Evolutionary conservation across 2,888 invertebrate species (phyloP).

Genomic region (Agrenia bidenticulata): DNA sequence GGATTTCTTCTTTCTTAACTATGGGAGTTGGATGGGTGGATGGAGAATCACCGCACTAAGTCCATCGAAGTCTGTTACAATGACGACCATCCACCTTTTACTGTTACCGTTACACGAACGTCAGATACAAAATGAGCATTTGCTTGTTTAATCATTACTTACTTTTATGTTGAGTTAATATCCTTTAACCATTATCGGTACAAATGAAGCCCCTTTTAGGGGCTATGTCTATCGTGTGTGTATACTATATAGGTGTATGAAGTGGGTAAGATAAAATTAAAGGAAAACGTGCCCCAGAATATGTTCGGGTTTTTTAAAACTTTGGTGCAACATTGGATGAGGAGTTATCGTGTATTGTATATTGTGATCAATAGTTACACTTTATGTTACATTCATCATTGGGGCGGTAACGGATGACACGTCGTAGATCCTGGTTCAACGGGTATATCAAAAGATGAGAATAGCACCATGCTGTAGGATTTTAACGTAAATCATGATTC

Average conservation of each 20-base stretch:
- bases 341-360: too few species aligned
- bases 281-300: not conserved
- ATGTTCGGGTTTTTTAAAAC: too few species aligned
- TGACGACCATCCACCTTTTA: slow-evolving; percentile 2
- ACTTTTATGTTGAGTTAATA: slow-evolving; percentile 10
- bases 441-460: too few species aligned
- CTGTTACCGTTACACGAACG: slow-evolving; percentile 15
- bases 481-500: too few species aligned
- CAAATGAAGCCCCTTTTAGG: slow-evolving; percentile 5
- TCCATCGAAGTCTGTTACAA: not conserved
- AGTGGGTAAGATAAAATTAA: not conserved
- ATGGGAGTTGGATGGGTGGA: slow-evolving; percentile 2
- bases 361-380: too few species aligned
- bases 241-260: not conserved
- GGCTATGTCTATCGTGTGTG: not conserved
- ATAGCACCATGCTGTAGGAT: too few species aligned
- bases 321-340: too few species aligned
- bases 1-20: too few species aligned
- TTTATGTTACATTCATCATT: not conserved
- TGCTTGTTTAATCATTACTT: slow-evolving; percentile 32
- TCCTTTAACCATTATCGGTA: slow-evolving; percentile 4
- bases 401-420: not conserved
- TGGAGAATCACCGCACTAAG: not conserved
- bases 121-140: slow-evolving; percentile 48
- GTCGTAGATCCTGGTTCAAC: too few species aligned